These are phyloP conservation scores for Choreutis nemorana DNA, from an alignment of 2,888 invertebrate species.

Conservation along the genomic window DNA sequence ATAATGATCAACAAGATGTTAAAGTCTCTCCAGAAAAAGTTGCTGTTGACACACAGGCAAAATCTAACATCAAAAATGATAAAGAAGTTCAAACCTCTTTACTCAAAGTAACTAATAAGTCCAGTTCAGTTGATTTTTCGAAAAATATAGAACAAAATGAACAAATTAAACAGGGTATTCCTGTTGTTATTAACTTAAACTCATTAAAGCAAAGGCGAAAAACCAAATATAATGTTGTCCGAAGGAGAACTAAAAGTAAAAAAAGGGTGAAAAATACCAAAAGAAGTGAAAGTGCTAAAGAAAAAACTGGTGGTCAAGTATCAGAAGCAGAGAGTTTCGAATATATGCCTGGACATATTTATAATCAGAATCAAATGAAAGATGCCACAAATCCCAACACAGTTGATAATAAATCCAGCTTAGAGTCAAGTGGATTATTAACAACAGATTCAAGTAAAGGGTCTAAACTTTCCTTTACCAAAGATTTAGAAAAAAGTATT, in stretches of 20 bases:
- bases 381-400: slow-evolving; percentile 9
- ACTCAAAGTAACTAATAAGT: slow-evolving; percentile 19
- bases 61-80: slow-evolving; percentile 23
- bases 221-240: slow-evolving; percentile 25
- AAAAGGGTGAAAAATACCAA: slow-evolving; percentile 19
- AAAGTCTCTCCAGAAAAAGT: slow-evolving; percentile 31
- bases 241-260: slow-evolving; percentile 19
- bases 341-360: slow-evolving; percentile 68
- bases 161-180: slow-evolving; percentile 23
- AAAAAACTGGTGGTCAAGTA: slow-evolving; percentile 41
- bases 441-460: slow-evolving; percentile 52
- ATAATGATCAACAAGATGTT: slow-evolving; percentile 29
- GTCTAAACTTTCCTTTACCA: slow-evolving; percentile 49
- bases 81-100: slow-evolving; percentile 51
- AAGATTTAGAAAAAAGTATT: slow-evolving; percentile 70
- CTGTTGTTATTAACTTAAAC: slow-evolving; percentile 42
- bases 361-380: slow-evolving; percentile 54
- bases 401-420: slow-evolving; percentile 47
- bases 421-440: slow-evolving; percentile 44
- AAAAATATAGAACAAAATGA: slow-evolving; percentile 11
- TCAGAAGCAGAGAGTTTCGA: slow-evolving; percentile 74
- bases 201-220: slow-evolving; percentile 32
- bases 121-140: slow-evolving; percentile 12
- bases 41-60: slow-evolving; percentile 18
- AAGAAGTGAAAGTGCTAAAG: slow-evolving; percentile 22